Percentiles rank a stretch among this genome's conserved stretches.
Conservation (phyloP, 1,140 invertebrate genomes). For the Lordiphosa stackelbergi region DNA sequence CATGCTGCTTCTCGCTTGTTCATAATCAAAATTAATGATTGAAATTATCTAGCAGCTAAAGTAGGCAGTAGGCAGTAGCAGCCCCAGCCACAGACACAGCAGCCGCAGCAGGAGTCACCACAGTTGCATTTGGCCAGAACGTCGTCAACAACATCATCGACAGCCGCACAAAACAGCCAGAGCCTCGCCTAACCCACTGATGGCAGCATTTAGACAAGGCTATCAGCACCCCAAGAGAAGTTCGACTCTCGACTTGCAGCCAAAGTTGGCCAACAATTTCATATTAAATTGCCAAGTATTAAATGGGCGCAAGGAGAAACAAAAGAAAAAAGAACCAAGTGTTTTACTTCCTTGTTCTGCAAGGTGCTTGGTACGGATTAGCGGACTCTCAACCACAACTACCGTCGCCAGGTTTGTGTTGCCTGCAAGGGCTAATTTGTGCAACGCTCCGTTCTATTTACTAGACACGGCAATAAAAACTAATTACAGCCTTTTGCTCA, state of each 20-base stretch:
- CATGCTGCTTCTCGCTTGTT: constrained; percentile 55
- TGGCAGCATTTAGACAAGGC: constrained; percentile 74
- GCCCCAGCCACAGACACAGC: constrained; percentile 9
- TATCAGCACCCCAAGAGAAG: constrained; percentile 61
- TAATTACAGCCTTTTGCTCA: constrained; percentile 51
- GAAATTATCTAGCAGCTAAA: constrained; percentile 73
- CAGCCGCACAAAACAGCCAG: constrained; percentile 20
- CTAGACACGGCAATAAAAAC: constrained; percentile 58
- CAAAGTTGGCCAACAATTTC: constrained; percentile 72
- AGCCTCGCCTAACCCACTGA: constrained; percentile 50
- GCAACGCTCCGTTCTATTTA: constrained; percentile 54
- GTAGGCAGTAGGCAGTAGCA: constrained; percentile 45
- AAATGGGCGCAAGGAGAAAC: constrained; percentile 52
- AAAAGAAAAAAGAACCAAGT: constrained; percentile 31
- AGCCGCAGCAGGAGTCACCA: constrained; percentile 24
- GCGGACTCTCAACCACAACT: constrained; percentile 19
- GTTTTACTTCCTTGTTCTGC: constrained; percentile 71
- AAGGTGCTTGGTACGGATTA: constrained; percentile 65
- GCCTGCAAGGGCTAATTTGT: constrained; percentile 72
- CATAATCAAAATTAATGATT: constrained; percentile 76
- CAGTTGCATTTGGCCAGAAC: constrained; percentile 41
- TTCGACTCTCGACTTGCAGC: constrained; percentile 26
- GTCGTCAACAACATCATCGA: constrained; percentile 64
- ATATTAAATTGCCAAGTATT: constrained; percentile 75
- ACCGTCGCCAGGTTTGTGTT: constrained; percentile 23